Base-by-base conservation (phyloP, 1,140 invertebrate species). In the Thalassaphorura encarpata region DNA sequence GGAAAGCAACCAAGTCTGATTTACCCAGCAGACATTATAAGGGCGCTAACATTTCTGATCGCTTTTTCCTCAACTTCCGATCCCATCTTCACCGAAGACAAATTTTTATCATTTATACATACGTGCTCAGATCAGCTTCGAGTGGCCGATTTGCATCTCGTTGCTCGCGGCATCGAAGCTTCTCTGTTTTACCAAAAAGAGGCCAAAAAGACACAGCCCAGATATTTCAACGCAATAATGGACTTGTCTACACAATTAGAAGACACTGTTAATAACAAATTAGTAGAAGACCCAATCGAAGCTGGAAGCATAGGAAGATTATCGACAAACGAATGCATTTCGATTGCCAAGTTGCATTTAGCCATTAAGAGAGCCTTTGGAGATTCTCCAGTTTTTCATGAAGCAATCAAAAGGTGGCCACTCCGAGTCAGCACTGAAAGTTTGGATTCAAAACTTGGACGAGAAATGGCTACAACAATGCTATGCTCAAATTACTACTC, bases 41-140 rank as follows among this genome's bases (percentile, higher is more conserved):
- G 66, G 16, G 51, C 71, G 56, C 67, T 72, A 15, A 52, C 70
- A 3, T 78, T 78, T 66, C 66, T 74, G 2, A 53, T 79, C 6
- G 68, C 71, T n/a, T 77, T 74, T 63, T 69, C 52, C 27, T 52
- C 31, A 13, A 21, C 36, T 0, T 15, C 24, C 8, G 56, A 60
- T 13, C 21, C 52, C 28, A 54, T 55, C n/a, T 54, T 63, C 47
- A 51, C 55, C 15, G 6, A 33, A 36, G 33, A 36, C 48, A 27
- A 29, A n/a, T 63, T 39, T 11, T 61, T 6, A 45, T 52, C 21
- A 52, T 49, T 11, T 13, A 27, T 33, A n/a, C 18, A 68, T 29
- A 2, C 47, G 50, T 0, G 64, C 64, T 36, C 60, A 66, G 24
- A 53, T 52, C 21, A 45, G 61, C 11, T 19, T 39, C 2, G n/a